phyloP scores from a whole-genome alignment of 2,888 invertebrate genomes.

The Drosophila falleni region DNA sequence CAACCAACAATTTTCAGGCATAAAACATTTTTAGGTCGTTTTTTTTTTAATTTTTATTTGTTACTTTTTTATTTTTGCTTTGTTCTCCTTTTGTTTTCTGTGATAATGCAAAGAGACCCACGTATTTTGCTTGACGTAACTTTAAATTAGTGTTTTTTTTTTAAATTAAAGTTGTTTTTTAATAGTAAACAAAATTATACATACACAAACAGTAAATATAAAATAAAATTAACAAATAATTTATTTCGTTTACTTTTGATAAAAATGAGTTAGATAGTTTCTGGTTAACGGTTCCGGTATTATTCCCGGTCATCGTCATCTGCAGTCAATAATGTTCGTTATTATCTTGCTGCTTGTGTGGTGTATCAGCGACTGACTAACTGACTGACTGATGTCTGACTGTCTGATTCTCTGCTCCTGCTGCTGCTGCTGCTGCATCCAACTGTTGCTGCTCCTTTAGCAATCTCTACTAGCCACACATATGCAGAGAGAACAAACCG shows the following conservation, averaged over 20 bases:
- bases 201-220: no score
- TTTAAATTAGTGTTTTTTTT: no score
- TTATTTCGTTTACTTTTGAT: no score
- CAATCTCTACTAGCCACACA: constrained; percentile 51
- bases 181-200: no score
- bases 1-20: constrained; percentile 73
- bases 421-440: constrained; percentile 45
- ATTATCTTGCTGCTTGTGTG: constrained; percentile 71
- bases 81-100: constrained; percentile 18
- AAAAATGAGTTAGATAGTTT: no score
- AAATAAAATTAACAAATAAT: no score
- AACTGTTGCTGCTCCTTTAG: constrained; percentile 44
- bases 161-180: no score
- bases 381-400: constrained; percentile 3
- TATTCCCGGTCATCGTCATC: constrained; percentile 35
- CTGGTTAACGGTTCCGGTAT: no score
- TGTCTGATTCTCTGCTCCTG: constrained; percentile 10
- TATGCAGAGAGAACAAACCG: constrained; percentile 18
- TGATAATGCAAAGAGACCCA: constrained; percentile 46
- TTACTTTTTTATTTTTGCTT: constrained; percentile 8
- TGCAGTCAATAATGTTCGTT: constrained; percentile 43
- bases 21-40: constrained; percentile 71
- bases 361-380: constrained; percentile 56
- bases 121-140: constrained; percentile 21
- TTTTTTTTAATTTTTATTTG: constrained; percentile 21